These are phyloP conservation scores for Oscheius myriophilus DNA, from an alignment of 2,888 invertebrate genomes.

Conservation along the genomic window DNA sequence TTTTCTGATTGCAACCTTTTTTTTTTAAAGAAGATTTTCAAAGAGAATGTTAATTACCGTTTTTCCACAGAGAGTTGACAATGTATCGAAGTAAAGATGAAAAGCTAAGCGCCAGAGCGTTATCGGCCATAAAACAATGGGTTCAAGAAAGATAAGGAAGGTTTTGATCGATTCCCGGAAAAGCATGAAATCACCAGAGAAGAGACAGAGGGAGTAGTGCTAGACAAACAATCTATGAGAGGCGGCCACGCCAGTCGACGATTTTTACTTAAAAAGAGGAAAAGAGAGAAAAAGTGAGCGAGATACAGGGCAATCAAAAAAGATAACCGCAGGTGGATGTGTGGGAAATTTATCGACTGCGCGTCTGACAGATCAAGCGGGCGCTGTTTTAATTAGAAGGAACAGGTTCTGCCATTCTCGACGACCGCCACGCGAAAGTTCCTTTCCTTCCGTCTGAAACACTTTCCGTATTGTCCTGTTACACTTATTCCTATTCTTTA, in stretches of 20 bases:
- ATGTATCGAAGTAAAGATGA: no score
- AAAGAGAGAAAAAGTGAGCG: not conserved
- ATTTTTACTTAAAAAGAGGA: not conserved
- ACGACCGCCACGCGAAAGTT: not conserved
- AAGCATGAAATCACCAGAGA: not conserved
- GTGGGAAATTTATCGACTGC: slow-evolving; percentile 30
- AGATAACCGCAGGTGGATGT: slow-evolving; percentile 11
- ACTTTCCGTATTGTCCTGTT: no score
- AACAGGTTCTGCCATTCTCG: slow-evolving; percentile 16
- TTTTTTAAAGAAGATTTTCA: no score
- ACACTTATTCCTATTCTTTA: no score
- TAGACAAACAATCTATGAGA: slow-evolving; percentile 1
- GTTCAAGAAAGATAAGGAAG: not conserved
- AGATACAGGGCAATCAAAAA: not conserved
- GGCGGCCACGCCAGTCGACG: not conserved
- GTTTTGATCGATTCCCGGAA: not conserved
- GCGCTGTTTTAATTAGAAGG: slow-evolving; percentile 30
- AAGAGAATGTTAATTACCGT: no score
- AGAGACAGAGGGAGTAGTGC: slow-evolving; percentile 3
- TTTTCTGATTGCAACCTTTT: no score
- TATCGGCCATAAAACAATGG: no score
- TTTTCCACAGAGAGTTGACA: no score
- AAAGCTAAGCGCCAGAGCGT: no score
- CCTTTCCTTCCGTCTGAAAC: no score
- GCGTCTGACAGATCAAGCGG: slow-evolving; percentile 30